Evolutionary conservation across 1,140 invertebrate genomes (phyloP).

Genomic region (Himalopsyche phryganea): DNA sequence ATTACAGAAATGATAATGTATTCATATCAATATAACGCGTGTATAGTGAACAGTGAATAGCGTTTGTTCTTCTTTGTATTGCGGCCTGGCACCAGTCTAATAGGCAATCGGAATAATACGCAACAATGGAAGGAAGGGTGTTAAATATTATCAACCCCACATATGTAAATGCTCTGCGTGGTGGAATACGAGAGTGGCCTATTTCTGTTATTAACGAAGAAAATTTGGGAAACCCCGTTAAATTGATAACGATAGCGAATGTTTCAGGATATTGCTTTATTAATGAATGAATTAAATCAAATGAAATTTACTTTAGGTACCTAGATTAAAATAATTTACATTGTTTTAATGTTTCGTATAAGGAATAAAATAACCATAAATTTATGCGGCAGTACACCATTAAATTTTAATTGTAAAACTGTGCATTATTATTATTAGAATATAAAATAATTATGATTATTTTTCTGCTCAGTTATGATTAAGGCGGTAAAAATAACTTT

Average conservation of each 20-base stretch:
- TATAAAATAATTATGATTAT: too few relatives aligned
- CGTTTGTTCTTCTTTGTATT: slow-evolving; percentile 21
- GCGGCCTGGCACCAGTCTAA: slow-evolving; percentile 7
- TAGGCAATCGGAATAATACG: slow-evolving; percentile 29
- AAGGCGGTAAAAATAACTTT: too few relatives aligned
- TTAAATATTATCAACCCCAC: slow-evolving; percentile 10
- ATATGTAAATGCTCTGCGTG: slow-evolving; percentile 20
- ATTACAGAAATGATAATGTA: slow-evolving; percentile 2
- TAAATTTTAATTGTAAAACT: too few relatives aligned
- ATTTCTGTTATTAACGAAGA: slow-evolving; percentile 7
- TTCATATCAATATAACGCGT: slow-evolving; percentile 18
- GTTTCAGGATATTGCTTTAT: too few relatives aligned
- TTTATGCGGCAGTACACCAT: too few relatives aligned
- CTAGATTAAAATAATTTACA: background rate
- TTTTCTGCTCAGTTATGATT: too few relatives aligned
- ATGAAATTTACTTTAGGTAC: background rate
- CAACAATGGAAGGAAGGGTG: slow-evolving; percentile 12
- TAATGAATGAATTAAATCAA: too few relatives aligned
- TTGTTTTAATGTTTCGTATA: too few relatives aligned
- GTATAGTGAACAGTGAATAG: slow-evolving; percentile 14
- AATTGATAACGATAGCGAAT: too few relatives aligned
- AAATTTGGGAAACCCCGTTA: too few relatives aligned
- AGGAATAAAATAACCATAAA: too few relatives aligned
- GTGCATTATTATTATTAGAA: too few relatives aligned
- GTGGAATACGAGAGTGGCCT: slow-evolving; percentile 3